These are phyloP conservation scores for Cephus cinctus DNA, from an alignment of 1,140 invertebrate species.

Conservation along the genomic window DNA sequence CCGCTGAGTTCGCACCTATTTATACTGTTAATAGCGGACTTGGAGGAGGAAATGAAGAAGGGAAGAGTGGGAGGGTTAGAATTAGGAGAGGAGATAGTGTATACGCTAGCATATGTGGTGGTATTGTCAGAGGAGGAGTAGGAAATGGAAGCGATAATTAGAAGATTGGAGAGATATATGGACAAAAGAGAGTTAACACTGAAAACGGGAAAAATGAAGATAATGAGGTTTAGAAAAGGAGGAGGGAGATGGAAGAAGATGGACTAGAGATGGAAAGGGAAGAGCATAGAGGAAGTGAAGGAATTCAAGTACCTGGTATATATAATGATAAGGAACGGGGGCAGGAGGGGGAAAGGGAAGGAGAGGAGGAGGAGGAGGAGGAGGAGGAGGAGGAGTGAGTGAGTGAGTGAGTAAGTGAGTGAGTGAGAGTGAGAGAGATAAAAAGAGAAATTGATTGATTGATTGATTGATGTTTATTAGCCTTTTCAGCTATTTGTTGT, in stretches of 20 bases:
- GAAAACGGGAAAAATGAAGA: not conserved
- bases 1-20: slow-evolving; percentile 9
- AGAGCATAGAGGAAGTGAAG: not conserved
- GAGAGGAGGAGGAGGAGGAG: not conserved
- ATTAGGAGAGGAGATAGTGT: too few species aligned
- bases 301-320: not conserved
- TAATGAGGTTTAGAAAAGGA: not conserved
- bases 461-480: too few species aligned
- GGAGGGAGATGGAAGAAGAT: not conserved
- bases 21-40: slow-evolving; percentile 9
- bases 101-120: not conserved
- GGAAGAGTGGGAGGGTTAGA: not conserved
- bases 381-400: not conserved
- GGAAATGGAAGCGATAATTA: not conserved
- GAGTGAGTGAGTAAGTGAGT: not conserved
- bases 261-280: too few species aligned
- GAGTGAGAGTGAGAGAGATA: not conserved
- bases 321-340: not conserved
- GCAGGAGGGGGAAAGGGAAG: not conserved
- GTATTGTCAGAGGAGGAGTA: not conserved
- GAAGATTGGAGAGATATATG: not conserved
- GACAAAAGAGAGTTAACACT: not conserved
- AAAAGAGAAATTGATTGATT: too few species aligned
- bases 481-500: too few species aligned
- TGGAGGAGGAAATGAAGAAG: not conserved